Percentiles rank a stretch among this genome's conserved stretches.
These are phyloP conservation scores for Diabrotica balteata DNA, from an alignment of 2,888 invertebrate species.

Conservation along the genomic window DNA sequence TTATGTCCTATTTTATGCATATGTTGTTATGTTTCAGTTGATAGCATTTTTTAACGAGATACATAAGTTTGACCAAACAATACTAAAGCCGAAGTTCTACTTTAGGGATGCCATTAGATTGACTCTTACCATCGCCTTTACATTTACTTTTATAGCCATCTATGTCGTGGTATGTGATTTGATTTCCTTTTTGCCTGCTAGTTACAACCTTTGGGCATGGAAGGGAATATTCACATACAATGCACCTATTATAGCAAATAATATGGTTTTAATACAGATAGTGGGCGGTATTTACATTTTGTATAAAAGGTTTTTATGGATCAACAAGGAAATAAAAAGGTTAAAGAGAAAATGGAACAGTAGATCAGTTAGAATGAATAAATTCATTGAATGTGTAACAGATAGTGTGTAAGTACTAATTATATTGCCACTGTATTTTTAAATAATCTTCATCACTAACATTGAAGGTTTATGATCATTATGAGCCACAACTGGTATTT, in stretches of 20 bases:
- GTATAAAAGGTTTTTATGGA: neutral
- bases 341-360: constrained; percentile 4
- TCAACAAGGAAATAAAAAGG: neutral
- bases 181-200: neutral
- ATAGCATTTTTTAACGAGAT: neutral
- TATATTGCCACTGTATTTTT: neutral
- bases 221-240: neutral
- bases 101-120: neutral
- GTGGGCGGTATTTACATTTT: neutral
- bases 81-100: neutral
- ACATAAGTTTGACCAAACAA: neutral
- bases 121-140: too few species aligned
- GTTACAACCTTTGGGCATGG: neutral
- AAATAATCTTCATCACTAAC: too few species aligned
- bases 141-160: neutral
- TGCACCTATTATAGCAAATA: neutral
- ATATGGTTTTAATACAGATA: neutral
- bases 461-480: too few species aligned
- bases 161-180: neutral
- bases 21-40: neutral
- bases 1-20: neutral
- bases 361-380: neutral
- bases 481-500: too few species aligned
- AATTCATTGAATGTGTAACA: neutral
- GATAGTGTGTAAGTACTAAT: neutral